phyloP scores from a whole-genome alignment of 2,113 vertebrate species.

The Aptenodytes forsteri region DNA sequence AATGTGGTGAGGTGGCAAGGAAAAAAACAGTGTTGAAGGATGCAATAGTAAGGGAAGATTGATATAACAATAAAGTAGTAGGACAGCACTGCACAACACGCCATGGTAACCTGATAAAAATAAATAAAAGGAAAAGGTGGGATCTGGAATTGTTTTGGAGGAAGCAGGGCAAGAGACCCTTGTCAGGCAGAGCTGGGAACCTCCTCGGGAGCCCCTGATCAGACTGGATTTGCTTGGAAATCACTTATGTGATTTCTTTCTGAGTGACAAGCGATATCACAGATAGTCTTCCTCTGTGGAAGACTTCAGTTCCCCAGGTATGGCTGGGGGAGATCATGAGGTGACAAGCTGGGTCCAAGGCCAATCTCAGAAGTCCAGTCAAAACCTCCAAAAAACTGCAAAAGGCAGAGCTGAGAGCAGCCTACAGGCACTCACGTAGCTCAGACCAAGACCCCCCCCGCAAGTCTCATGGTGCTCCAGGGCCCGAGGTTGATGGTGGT shows the following conservation, averaged over 20 bases:
- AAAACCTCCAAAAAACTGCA: neutral
- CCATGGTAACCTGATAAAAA: neutral
- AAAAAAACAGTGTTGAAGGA: neutral
- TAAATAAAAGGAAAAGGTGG: neutral
- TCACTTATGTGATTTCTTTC: neutral
- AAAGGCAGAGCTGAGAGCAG: neutral
- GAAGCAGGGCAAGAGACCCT: neutral
- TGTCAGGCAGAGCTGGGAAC: neutral
- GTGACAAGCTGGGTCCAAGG: neutral
- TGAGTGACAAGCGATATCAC: neutral
- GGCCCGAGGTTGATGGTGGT: neutral
- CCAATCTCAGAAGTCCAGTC: neutral
- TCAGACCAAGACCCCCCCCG: neutral
- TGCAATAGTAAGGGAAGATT: neutral
- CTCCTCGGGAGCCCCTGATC: neutral
- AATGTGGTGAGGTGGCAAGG: neutral
- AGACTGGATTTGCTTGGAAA: neutral
- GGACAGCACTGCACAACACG: neutral
- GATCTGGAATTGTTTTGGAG: neutral
- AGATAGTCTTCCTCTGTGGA: neutral
- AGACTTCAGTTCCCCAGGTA: neutral
- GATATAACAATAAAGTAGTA: neutral
- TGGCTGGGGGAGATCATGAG: neutral
- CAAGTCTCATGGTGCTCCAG: neutral
- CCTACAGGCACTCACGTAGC: neutral